phyloP scores from a whole-genome alignment of 2,113 vertebrate genomes.

The Cnemophilus loriae region DNA sequence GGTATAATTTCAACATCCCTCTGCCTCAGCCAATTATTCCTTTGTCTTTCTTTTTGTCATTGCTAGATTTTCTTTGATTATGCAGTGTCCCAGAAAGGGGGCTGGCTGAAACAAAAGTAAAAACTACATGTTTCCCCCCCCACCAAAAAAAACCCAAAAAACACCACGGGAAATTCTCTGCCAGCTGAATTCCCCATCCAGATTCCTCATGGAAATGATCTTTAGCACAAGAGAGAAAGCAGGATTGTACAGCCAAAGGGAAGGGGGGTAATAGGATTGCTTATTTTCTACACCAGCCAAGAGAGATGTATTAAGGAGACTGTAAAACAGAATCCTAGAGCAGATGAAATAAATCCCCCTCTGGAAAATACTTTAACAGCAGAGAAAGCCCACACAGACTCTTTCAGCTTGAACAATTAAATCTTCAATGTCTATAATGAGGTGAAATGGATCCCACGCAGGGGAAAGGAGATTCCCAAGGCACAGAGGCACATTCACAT shows the following conservation, averaged over 20 bases:
- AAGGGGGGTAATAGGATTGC: neutral
- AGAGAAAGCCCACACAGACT: neutral
- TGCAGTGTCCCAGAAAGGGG: neutral
- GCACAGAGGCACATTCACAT: neutral
- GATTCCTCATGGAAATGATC: neutral
- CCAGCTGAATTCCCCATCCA: neutral
- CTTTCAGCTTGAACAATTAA: neutral
- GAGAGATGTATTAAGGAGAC: neutral
- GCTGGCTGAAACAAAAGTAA: neutral
- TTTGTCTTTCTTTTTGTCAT: neutral
- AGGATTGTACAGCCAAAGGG: neutral
- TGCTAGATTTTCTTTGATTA: neutral
- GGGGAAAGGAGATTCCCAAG: neutral
- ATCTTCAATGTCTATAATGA: neutral
- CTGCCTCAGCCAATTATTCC: neutral
- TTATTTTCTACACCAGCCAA: neutral
- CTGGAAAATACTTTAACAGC: neutral
- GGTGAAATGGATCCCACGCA: neutral
- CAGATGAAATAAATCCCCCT: neutral
- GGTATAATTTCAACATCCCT: neutral
- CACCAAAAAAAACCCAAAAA: neutral
- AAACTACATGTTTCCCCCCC: accelerated
- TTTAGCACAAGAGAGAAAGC: neutral
- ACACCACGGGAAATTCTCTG: neutral
- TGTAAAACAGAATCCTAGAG: neutral